Percentiles rank a stretch among this genome's conserved stretches.
These are phyloP conservation scores for Limulus polyphemus DNA, from an alignment of 2,888 invertebrate genomes.

Conservation along the genomic window DNA sequence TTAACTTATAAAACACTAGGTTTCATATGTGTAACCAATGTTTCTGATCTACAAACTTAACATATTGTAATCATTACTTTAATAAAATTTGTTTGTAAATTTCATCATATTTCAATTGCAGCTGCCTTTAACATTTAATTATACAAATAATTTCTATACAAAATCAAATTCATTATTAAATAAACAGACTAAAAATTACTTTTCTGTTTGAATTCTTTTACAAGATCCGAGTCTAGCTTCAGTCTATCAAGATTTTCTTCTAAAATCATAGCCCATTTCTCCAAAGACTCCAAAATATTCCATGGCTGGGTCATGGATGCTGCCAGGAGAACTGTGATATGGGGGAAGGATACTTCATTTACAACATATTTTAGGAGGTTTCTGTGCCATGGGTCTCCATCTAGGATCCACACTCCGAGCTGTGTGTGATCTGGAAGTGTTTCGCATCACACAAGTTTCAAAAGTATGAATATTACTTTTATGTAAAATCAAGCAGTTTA, in stretches of 20 bases:
- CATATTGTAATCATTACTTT: too few species aligned
- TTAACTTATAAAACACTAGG: too few species aligned
- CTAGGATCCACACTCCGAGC: conserved; percentile 90
- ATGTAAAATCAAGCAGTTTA: not conserved
- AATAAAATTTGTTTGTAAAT: too few species aligned
- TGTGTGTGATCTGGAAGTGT: conserved; percentile 65
- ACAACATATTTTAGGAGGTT: conserved; percentile 84
- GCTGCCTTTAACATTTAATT: too few species aligned
- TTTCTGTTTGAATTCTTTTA: conserved; percentile 49
- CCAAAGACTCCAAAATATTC: conserved; percentile 83
- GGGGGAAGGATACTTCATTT: conserved; percentile 75
- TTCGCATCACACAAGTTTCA: not conserved
- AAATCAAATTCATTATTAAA: too few species aligned
- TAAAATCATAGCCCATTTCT: conserved; percentile 68
- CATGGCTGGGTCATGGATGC: conserved; percentile 95
- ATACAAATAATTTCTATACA: too few species aligned
- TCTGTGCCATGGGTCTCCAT: conserved; percentile 86
- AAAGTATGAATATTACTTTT: not conserved
- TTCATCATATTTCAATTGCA: too few species aligned
- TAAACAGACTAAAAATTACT: too few species aligned
- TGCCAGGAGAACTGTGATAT: conserved; percentile 81
- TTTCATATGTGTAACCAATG: too few species aligned
- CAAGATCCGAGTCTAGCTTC: conserved; percentile 54
- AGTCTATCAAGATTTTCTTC: conserved; percentile 87
- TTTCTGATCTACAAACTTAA: too few species aligned